Evolutionary conservation across 2,797 vertebrate species (phyloP).

Genomic region (Gymnodraco acuticeps): DNA sequence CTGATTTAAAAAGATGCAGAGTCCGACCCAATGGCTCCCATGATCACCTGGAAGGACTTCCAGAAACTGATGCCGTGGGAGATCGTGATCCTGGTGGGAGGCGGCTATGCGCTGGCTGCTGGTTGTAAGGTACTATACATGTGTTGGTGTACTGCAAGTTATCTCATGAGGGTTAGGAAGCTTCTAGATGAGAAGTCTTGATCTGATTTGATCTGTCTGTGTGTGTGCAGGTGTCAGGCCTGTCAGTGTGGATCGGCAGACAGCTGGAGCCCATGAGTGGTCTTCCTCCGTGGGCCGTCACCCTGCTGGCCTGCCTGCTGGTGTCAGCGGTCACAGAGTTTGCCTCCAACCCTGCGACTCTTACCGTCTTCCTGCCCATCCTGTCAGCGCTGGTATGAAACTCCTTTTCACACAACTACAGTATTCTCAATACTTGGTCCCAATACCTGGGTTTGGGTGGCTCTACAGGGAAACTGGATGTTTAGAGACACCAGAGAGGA

Average conservation of each 20-base stretch:
- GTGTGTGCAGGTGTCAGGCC: conserved; percentile 90
- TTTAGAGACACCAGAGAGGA: too few species aligned
- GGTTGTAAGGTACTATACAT: conserved; percentile 91
- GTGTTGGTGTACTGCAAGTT: background rate
- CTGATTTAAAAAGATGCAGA: conserved; percentile 70
- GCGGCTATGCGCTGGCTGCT: conserved; percentile 96
- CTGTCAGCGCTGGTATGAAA: conserved; percentile 92
- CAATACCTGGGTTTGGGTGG: too few species aligned
- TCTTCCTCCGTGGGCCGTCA: conserved; percentile 95
- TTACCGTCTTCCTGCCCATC: conserved; percentile 98
- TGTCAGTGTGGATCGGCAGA: conserved; percentile 95
- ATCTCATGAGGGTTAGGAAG: background rate
- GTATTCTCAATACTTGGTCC: too few species aligned
- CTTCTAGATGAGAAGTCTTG: background rate
- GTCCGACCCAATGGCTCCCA: conserved; percentile 84
- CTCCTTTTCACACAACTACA: too few species aligned
- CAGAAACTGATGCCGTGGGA: conserved; percentile 99
- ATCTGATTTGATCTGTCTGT: conserved; percentile 14
- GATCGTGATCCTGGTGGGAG: conserved; percentile 97
- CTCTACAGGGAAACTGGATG: too few species aligned
- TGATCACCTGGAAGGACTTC: conserved; percentile 99
- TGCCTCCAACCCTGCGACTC: conserved; percentile 97
- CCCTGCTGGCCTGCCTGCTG: conserved; percentile 93
- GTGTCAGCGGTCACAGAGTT: conserved; percentile 97
- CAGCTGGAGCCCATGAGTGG: conserved; percentile 97